These are phyloP conservation scores for Astyanax mexicanus DNA, from an alignment of 2,797 vertebrate species.

Conservation along the genomic window DNA sequence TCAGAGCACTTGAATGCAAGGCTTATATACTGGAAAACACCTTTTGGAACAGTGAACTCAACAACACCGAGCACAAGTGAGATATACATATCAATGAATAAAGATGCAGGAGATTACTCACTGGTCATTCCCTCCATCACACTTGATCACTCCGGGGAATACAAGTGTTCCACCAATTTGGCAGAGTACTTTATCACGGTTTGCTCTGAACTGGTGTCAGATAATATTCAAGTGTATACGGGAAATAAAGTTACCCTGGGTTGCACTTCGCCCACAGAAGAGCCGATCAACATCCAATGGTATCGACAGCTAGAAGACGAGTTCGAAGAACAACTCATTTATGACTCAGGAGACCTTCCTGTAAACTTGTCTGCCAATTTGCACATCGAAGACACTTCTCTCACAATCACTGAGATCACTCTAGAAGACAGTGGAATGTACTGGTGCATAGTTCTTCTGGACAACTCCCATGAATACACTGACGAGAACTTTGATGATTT, in stretches of 20 bases:
- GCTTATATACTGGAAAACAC: slow-evolving; percentile 72
- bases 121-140: slow-evolving; percentile 66
- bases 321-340: slow-evolving; percentile 54
- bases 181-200: slow-evolving; percentile 62
- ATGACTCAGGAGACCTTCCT: slow-evolving; percentile 51
- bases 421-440: slow-evolving; percentile 62
- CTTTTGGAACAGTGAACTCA: slow-evolving; percentile 63
- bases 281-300: slow-evolving; percentile 67
- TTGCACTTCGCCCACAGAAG: slow-evolving; percentile 46
- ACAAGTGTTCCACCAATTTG: slow-evolving; percentile 64
- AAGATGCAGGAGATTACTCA: slow-evolving; percentile 55
- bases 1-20: slow-evolving; percentile 42
- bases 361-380: slow-evolving; percentile 36
- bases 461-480: not conserved
- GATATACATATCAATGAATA: slow-evolving; percentile 51
- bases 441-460: slow-evolving; percentile 64
- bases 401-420: slow-evolving; percentile 59
- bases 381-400: not conserved
- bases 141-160: slow-evolving; percentile 63
- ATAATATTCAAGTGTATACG: not conserved
- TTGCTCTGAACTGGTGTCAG: slow-evolving; percentile 60
- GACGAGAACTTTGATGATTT: not conserved
- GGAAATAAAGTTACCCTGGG: slow-evolving; percentile 46
- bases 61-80: slow-evolving; percentile 28
- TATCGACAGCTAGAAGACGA: slow-evolving; percentile 47